A percentile compares a stretch with the other conserved stretches of the same genome.
Evolutionary conservation across 2,797 vertebrate species (phyloP).

Genomic region (Sandelia bainsii): DNA sequence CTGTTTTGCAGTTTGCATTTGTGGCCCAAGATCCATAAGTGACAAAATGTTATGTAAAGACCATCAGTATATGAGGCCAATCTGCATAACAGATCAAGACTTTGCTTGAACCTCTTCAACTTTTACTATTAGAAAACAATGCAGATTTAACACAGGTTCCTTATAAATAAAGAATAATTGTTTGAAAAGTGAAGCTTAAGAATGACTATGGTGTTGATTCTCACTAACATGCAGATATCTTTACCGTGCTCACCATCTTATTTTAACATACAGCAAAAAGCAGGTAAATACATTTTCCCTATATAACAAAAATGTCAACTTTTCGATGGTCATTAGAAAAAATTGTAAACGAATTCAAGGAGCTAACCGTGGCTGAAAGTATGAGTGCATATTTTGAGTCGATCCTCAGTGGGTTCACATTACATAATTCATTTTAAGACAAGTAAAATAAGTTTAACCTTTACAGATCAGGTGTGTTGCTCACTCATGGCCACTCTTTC

Average conservation of each 20-base stretch:
- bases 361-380: not conserved
- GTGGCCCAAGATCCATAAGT: constrained; percentile 19
- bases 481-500: not conserved
- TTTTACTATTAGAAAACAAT: too few relatives aligned
- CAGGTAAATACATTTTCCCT: not conserved
- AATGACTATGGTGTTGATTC: not conserved
- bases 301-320: not conserved
- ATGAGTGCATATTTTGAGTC: not conserved
- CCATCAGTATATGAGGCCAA: not conserved
- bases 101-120: too few relatives aligned
- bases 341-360: not conserved
- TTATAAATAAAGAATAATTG: not conserved
- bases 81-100: too few relatives aligned
- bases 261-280: too few relatives aligned
- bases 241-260: too few relatives aligned
- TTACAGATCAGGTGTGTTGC: not conserved
- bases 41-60: constrained; percentile 15
- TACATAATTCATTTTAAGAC: not conserved
- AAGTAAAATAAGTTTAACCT: not conserved
- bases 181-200: too few relatives aligned
- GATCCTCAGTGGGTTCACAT: constrained; percentile 2
- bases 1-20: constrained; percentile 27
- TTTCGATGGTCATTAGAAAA: not conserved
- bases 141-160: not conserved
- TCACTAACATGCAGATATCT: too few relatives aligned